Percentiles rank a stretch among this genome's conserved stretches.
phyloP scores from a whole-genome alignment of 2,888 invertebrate species.

The Chalcis sispes region DNA sequence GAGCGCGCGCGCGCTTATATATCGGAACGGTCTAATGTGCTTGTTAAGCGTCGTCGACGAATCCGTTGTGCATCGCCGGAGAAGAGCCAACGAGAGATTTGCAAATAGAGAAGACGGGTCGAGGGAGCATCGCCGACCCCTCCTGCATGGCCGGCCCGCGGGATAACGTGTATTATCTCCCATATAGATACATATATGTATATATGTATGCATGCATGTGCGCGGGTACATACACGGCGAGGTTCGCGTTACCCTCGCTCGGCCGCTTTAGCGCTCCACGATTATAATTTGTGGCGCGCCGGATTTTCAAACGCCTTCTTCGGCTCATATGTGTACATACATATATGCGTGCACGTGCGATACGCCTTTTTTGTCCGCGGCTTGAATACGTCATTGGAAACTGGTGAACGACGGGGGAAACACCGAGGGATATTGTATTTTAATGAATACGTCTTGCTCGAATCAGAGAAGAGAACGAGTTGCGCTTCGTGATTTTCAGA shows the following conservation, averaged over 20 bases:
- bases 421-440: conserved; percentile 15
- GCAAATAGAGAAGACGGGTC: conserved; percentile 32
- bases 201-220: too few relatives aligned
- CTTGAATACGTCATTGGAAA: neutral
- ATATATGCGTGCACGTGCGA: neutral
- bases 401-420: neutral
- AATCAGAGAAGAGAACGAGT: conserved; percentile 36
- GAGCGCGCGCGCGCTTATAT: conserved; percentile 10
- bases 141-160: neutral
- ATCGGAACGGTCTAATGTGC: conserved; percentile 63
- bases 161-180: conserved; percentile 8
- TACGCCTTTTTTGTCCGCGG: neutral
- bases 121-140: neutral
- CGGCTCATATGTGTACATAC: neutral
- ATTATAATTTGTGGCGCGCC: conserved; percentile 63
- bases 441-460: conserved; percentile 37
- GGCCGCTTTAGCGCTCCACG: conserved; percentile 44
- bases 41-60: conserved; percentile 68
- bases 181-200: neutral
- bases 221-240: neutral
- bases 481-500: neutral
- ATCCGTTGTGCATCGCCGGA: neutral
- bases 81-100: conserved; percentile 11
- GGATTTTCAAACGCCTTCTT: conserved; percentile 58
- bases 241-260: conserved; percentile 66